Conservation (phyloP, 2,888 invertebrate species). For the Parasteatoda lunata region DNA sequence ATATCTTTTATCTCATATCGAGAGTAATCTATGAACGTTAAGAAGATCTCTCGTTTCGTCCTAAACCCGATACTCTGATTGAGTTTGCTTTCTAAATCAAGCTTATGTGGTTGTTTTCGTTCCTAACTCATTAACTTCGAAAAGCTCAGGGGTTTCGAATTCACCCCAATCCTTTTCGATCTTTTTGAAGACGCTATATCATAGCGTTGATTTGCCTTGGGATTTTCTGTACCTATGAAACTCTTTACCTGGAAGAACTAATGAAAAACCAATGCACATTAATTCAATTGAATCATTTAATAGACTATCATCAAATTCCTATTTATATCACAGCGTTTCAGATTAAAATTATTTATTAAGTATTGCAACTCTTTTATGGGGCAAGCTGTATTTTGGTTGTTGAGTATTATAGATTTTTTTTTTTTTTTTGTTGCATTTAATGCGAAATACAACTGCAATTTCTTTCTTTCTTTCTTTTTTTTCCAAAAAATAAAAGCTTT, state of each 20-base stretch:
- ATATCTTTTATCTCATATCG: too few relatives aligned
- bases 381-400: too few relatives aligned
- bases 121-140: slow-evolving; percentile 49
- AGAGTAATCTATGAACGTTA: too few relatives aligned
- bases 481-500: too few relatives aligned
- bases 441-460: too few relatives aligned
- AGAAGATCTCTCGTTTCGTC: not conserved
- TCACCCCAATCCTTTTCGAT: slow-evolving; percentile 43
- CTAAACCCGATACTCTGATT: slow-evolving; percentile 19
- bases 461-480: too few relatives aligned
- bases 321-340: slow-evolving; percentile 4
- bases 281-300: too few relatives aligned
- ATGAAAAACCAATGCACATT: too few relatives aligned
- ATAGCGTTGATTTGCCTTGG: slow-evolving; percentile 49
- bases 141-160: slow-evolving; percentile 43
- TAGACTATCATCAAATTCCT: not conserved
- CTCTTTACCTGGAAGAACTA: slow-evolving; percentile 19
- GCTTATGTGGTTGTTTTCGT: slow-evolving; percentile 33
- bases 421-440: too few relatives aligned
- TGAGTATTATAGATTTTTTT: too few relatives aligned
- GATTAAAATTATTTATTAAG: too few relatives aligned
- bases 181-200: slow-evolving; percentile 46
- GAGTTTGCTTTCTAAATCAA: slow-evolving; percentile 3
- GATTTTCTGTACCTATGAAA: slow-evolving; percentile 36
- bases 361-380: too few relatives aligned